Percentiles rank a stretch among this genome's conserved stretches.
Conservation (phyloP, 2,888 invertebrate genomes). For the Cerceris ruficornis region DNA sequence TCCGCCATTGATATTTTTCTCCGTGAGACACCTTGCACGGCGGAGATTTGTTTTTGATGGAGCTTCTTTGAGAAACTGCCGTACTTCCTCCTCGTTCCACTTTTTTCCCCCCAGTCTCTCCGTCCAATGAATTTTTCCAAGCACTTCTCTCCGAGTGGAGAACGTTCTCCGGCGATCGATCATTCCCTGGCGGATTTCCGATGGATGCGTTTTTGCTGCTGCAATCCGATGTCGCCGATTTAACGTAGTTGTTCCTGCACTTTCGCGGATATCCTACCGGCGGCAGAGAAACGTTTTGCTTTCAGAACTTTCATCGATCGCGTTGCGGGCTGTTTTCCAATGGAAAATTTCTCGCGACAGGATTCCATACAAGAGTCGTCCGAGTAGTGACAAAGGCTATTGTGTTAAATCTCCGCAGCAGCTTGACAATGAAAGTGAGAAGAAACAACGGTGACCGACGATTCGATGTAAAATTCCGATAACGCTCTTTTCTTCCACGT, state of each 20-base stretch:
- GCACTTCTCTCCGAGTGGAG: background rate
- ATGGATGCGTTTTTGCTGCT: too few species aligned
- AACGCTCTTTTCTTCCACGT: too few species aligned
- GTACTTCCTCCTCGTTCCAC: background rate
- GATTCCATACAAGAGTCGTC: slow-evolving; percentile 25
- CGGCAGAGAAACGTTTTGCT: background rate
- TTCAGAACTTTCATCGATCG: slow-evolving; percentile 16
- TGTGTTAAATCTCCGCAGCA: slow-evolving; percentile 42
- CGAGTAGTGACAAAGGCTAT: slow-evolving; percentile 56
- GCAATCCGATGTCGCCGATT: too few species aligned
- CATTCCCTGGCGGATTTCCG: too few species aligned
- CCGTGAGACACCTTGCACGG: slow-evolving; percentile 51
- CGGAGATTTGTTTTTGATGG: slow-evolving; percentile 30
- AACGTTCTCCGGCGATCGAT: background rate
- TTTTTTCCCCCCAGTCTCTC: slow-evolving; percentile 15
- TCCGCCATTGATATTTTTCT: slow-evolving; percentile 7
- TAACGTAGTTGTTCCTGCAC: background rate
- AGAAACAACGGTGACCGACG: slow-evolving; percentile 49
- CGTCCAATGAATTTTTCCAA: background rate
- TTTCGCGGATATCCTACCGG: background rate
- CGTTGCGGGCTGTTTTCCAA: slow-evolving; percentile 32
- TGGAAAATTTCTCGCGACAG: slow-evolving; percentile 50
- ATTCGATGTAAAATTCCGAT: slow-evolving; percentile 37
- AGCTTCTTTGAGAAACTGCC: slow-evolving; percentile 11
- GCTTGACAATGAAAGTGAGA: slow-evolving; percentile 40